phyloP scores from a whole-genome alignment of 2,113 vertebrate genomes.

The Boleophthalmus pectinirostris region DNA sequence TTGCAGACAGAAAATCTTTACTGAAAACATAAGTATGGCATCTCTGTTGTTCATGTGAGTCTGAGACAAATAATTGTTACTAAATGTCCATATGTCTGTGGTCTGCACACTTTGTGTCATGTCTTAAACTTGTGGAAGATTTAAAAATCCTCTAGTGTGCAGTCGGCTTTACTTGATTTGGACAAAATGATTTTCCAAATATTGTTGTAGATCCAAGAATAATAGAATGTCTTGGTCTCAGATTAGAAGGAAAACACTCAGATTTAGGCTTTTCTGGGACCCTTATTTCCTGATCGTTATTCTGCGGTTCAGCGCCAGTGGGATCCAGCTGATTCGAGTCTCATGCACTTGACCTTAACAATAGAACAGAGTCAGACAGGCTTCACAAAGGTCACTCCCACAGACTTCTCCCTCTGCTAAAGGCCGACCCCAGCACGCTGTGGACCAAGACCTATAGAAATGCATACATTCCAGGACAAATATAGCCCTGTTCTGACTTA shows the following conservation, averaged over 20 bases:
- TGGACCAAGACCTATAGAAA: slow-evolving; percentile 37
- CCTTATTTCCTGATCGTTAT: not conserved
- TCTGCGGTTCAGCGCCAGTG: slow-evolving; percentile 27
- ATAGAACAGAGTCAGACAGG: slow-evolving; percentile 61
- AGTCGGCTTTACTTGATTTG: too few relatives aligned
- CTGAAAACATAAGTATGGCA: too few relatives aligned
- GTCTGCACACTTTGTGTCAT: too few relatives aligned
- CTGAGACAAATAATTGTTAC: too few relatives aligned
- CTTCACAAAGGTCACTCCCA: slow-evolving; percentile 71
- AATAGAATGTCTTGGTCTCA: slow-evolving; percentile 9
- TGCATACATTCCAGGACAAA: slow-evolving; percentile 57
- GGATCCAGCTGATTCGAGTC: slow-evolving; percentile 52
- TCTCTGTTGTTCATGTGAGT: too few relatives aligned
- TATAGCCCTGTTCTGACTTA: slow-evolving; percentile 46
- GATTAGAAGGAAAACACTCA: slow-evolving; percentile 1
- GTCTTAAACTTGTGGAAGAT: too few relatives aligned
- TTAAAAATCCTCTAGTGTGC: too few relatives aligned
- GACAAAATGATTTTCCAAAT: not conserved
- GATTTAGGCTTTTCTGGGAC: not conserved
- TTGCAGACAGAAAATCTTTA: too few relatives aligned
- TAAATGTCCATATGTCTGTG: too few relatives aligned
- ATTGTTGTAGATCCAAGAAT: not conserved
- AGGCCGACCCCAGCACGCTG: slow-evolving; percentile 52
- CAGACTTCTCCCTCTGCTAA: slow-evolving; percentile 61
- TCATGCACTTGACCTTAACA: slow-evolving; percentile 70